Base-by-base conservation (phyloP, 1,140 invertebrate genomes). In the Stegodyphus mimosarum region DNA sequence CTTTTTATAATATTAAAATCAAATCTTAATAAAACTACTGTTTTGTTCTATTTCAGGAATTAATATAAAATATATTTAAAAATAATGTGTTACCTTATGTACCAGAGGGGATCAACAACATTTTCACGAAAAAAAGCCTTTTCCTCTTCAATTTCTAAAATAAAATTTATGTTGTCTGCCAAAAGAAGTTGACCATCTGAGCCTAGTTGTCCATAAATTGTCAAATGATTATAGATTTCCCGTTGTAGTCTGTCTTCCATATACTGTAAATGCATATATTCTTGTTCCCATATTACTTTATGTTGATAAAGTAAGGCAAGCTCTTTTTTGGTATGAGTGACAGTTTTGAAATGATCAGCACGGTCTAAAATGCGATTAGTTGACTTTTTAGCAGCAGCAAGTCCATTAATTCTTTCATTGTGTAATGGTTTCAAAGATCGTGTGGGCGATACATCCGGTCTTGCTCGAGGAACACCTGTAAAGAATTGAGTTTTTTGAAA, bases 391-490 rank as follows among this genome's bases (percentile, higher is more conserved):
- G 76, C 85, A 55, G 76, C 71, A 48, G 71, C 77, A 18, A 78
- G 53, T 63, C 73, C 75, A 63, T 85, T 76, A 6, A 86, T 78
- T 66, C 74, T 78, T 48, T 86, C 84, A 73, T 78, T 76, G 33
- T 84, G 72, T 3, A 84, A 51, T 17, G 70, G 80, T 63, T 94
- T 95, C 95, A 91, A 98, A 97, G 90, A 96, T 96, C 96, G 98
- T 97, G 90, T 98, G 96, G 89, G 83, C 6, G 83, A 86, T 15
- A 67, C 73, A 60, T 84, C 81, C 17, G 50, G 63, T 70, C 73
- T 75, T 50, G 75, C 48, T 10, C 75, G 64, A 70, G 74, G 74
- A 63, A 86, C 83, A 64, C 83, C 83, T 86, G 17, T 55, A 55
- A 51, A 69, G 33, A 33, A 33, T 33, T 33, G 1, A 33, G 33